Percentiles rank a stretch among this genome's conserved stretches.
Evolutionary conservation across 2,113 vertebrate genomes (phyloP).

Genomic region (Chaenocephalus aceratus): DNA sequence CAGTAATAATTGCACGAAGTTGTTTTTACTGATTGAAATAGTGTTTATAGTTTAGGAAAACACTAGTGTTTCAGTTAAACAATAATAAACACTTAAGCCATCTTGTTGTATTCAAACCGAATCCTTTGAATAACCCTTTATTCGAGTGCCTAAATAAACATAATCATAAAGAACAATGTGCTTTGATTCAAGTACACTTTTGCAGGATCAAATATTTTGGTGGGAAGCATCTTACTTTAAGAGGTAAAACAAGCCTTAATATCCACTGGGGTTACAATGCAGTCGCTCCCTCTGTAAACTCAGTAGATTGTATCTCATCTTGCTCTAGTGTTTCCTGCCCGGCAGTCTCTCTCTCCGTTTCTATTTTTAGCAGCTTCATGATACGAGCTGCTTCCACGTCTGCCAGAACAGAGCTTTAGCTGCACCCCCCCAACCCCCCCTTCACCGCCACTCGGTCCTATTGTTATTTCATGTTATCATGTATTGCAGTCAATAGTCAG

Average conservation of each 20-base stretch:
- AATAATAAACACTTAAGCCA: too few species aligned
- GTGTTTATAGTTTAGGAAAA: too few species aligned
- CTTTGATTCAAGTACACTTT: neutral
- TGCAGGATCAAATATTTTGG: neutral
- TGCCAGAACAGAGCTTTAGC: slow-evolving; percentile 21
- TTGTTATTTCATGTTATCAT: slow-evolving; percentile 45
- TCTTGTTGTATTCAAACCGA: neutral
- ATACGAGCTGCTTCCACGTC: slow-evolving; percentile 18
- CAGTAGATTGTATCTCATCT: neutral
- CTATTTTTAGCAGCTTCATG: slow-evolving; percentile 64
- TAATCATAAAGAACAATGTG: neutral
- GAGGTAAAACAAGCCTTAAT: neutral
- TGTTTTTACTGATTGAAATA: too few species aligned
- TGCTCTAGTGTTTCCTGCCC: slow-evolving; percentile 14
- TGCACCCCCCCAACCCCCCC: neutral
- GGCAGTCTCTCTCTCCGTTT: slow-evolving; percentile 23
- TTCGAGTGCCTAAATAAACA: neutral
- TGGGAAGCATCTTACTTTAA: neutral
- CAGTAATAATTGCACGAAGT: too few species aligned
- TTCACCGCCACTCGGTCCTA: slow-evolving; percentile 8
- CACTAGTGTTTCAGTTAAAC: too few species aligned
- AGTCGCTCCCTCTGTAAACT: neutral
- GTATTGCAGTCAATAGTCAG: slow-evolving; percentile 14
- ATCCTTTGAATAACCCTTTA: too few species aligned
- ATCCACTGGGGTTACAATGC: neutral